A percentile compares a stretch with the other conserved stretches of the same genome.
These are phyloP conservation scores for Sylvilagus floridanus DNA, from an alignment of 2,797 vertebrate genomes.

Conservation along the genomic window DNA sequence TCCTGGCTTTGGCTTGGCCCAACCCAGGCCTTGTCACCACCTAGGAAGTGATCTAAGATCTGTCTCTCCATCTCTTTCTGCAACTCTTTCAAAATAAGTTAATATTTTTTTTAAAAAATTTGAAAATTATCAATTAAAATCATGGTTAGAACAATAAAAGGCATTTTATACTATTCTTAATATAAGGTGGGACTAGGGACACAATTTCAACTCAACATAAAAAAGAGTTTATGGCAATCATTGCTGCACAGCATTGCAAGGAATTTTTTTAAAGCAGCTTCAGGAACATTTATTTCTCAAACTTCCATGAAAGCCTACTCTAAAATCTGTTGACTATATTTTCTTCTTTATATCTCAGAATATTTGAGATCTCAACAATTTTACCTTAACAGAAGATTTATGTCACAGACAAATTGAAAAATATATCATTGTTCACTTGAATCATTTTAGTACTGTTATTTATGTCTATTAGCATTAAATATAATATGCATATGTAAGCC, in stretches of 20 bases:
- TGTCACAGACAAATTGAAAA: background rate
- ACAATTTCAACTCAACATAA: background rate
- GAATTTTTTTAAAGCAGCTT: background rate
- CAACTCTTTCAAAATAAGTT: no score
- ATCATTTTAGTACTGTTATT: background rate
- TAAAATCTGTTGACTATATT: background rate
- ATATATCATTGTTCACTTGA: background rate
- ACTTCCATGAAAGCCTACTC: background rate
- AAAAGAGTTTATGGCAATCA: background rate
- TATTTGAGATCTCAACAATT: background rate
- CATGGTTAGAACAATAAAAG: background rate
- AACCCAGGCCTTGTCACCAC: no score
- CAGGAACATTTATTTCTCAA: background rate
- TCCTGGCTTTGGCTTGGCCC: no score
- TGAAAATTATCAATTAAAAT: background rate
- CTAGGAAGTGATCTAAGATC: no score
- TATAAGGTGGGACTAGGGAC: background rate
- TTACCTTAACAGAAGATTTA: conserved; percentile 16
- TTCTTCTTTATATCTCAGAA: background rate
- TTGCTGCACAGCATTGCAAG: background rate
- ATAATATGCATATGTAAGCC: background rate
- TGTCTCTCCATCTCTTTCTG: no score
- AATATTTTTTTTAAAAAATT: no score
- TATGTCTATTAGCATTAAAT: conserved; percentile 15
- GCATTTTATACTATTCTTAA: background rate